These are phyloP conservation scores for Apodemia duryi DNA, from an alignment of 2,888 invertebrate genomes.

Conservation along the genomic window DNA sequence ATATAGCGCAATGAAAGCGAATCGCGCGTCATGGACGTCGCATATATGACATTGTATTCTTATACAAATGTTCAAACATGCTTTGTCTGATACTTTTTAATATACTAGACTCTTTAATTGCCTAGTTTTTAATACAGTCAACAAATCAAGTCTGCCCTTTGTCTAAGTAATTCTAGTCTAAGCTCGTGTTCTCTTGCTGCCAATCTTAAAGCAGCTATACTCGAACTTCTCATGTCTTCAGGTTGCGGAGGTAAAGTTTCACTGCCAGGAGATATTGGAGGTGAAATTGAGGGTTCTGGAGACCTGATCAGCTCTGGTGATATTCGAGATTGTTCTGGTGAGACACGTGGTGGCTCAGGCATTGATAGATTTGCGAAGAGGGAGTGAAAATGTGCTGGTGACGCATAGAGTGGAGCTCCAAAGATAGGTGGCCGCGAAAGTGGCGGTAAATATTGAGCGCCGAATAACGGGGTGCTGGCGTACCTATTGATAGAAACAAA, in stretches of 20 bases:
- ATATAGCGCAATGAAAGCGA: neutral
- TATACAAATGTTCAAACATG: neutral
- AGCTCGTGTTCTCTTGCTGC: constrained; percentile 95
- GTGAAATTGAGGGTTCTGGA: constrained; percentile 69
- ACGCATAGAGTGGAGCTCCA: constrained; percentile 66
- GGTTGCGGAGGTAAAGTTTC: constrained; percentile 64
- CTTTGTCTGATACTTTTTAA: neutral
- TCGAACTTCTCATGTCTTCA: constrained; percentile 88
- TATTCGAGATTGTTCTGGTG: constrained; percentile 51
- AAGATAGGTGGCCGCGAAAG: constrained; percentile 62
- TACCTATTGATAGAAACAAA: constrained; percentile 47
- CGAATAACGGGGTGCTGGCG: constrained; percentile 62
- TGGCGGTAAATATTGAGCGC: constrained; percentile 63
- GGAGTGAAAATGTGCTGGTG: constrained; percentile 87
- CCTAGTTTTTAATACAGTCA: constrained; percentile 34
- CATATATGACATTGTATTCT: neutral
- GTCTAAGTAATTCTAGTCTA: constrained; percentile 86
- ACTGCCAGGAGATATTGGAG: constrained; percentile 73
- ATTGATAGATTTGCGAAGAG: constrained; percentile 89
- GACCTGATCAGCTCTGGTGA: constrained; percentile 53
- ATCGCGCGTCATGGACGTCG: neutral
- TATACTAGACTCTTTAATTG: neutral
- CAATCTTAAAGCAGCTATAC: constrained; percentile 90
- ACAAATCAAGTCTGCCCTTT: constrained; percentile 79
- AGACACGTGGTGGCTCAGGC: constrained; percentile 60